Percentiles rank a stretch among this genome's conserved stretches.
Conservation (phyloP, 37 sponge, comb jelly and placozoan species). For the Hexactinellida sp. region DNA sequence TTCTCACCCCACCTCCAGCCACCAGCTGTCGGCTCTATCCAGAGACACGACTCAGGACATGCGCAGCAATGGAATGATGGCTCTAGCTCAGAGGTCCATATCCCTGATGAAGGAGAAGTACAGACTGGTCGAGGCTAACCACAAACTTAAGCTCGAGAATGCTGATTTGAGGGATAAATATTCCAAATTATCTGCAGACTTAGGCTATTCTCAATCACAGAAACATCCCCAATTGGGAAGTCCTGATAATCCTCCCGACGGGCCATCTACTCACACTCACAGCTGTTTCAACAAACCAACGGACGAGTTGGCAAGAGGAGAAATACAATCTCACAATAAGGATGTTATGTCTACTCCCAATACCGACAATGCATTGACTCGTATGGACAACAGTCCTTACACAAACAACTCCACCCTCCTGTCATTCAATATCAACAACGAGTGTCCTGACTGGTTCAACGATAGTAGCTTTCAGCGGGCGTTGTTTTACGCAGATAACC, state of each 20-base stretch:
- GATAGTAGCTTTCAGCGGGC: background rate
- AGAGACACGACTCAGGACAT: background rate
- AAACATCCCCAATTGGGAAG: too few relatives aligned
- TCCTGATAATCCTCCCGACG: background rate
- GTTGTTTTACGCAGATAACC: background rate
- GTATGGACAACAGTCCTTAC: background rate
- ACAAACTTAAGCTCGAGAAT: background rate
- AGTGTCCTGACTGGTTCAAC: background rate
- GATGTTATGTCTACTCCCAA: background rate
- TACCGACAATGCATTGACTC: background rate
- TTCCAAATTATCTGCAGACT: background rate
- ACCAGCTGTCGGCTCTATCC: background rate
- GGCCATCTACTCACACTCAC: background rate
- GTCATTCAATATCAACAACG: background rate
- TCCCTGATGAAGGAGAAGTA: background rate
- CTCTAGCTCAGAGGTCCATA: background rate
- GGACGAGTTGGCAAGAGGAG: background rate
- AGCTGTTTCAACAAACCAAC: background rate
- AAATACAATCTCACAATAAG: background rate
- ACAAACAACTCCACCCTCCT: background rate
- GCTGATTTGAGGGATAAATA: background rate
- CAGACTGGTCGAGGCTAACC: background rate
- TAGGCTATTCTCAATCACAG: background rate
- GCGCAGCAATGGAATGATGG: background rate
- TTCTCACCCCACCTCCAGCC: background rate